Percentiles rank a stretch among this genome's conserved stretches.
Evolutionary conservation across 1,140 invertebrate species (phyloP).

Genomic region (Hydropsyche tenuis): DNA sequence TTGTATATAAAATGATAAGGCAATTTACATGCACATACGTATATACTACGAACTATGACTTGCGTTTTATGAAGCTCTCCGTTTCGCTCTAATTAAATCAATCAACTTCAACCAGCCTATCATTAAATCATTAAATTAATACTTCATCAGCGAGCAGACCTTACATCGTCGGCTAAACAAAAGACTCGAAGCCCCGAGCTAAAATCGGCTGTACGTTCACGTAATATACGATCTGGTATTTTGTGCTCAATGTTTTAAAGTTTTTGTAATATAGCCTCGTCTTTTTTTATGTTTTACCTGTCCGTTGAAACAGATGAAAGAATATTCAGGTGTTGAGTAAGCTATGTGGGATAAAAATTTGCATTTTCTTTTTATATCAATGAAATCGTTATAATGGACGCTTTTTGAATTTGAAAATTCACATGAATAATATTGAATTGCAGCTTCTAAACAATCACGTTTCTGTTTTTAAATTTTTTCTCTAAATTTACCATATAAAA

Average conservation of each 20-base stretch:
- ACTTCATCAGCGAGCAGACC: conserved; percentile 41
- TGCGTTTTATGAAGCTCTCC: conserved; percentile 38
- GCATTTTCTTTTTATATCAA: too few species aligned
- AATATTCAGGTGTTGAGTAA: conserved; percentile 21
- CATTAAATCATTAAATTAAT: conserved; percentile 50
- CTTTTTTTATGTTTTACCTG: conserved; percentile 29
- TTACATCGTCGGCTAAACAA: conserved; percentile 41
- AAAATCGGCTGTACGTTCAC: conserved; percentile 3
- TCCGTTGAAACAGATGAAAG: conserved; percentile 3
- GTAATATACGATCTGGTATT: not conserved
- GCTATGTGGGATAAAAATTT: not conserved
- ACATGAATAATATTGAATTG: too few species aligned
- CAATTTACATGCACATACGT: not conserved
- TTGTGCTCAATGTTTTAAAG: not conserved
- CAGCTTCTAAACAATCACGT: too few species aligned
- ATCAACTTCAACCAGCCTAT: conserved; percentile 48
- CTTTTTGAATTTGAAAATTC: too few species aligned
- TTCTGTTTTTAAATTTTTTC: too few species aligned
- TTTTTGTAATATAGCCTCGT: conserved; percentile 18
- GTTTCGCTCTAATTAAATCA: conserved; percentile 50
- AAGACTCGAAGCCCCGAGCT: conserved; percentile 2
- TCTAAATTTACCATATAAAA: too few species aligned
- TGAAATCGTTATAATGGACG: too few species aligned
- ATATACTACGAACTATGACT: conserved; percentile 10
- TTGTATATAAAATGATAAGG: too few species aligned